Percentiles rank a stretch among this genome's conserved stretches.
Conservation (phyloP, 2,888 invertebrate species). For the Colletes collaris region DNA sequence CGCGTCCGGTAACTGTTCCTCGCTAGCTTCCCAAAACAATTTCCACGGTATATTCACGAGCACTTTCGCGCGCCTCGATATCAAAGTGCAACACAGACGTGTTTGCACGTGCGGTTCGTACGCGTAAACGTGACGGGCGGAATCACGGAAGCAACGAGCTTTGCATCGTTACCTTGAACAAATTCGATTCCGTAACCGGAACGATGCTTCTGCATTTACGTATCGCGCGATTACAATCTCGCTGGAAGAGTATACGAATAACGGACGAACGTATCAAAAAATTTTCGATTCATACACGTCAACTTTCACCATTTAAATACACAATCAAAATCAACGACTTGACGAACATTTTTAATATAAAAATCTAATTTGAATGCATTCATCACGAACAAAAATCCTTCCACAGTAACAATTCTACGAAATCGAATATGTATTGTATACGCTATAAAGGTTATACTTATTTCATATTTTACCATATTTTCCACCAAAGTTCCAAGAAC, state of each 20-base stretch:
- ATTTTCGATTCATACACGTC: background rate
- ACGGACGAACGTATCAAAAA: background rate
- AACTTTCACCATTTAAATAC: background rate
- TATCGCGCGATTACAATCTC: conserved; percentile 6
- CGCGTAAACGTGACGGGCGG: background rate
- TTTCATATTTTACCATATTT: too few relatives aligned
- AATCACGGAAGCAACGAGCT: background rate
- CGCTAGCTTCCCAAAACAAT: conserved; percentile 5
- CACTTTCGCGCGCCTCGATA: background rate
- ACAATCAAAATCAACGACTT: background rate
- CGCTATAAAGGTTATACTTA: too few relatives aligned
- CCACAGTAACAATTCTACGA: too few relatives aligned
- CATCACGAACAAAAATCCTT: too few relatives aligned
- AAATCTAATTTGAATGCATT: too few relatives aligned
- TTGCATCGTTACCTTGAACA: background rate
- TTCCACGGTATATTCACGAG: background rate
- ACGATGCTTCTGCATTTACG: background rate
- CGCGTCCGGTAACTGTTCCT: conserved; percentile 1
- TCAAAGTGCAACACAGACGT: background rate
- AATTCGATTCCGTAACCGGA: background rate
- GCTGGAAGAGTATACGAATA: background rate
- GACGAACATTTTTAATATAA: too few relatives aligned
- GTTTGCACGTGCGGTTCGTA: background rate
- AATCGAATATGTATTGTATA: too few relatives aligned
- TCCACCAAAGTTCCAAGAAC: too few relatives aligned